A percentile compares a stretch with the other conserved stretches of the same genome.
phyloP scores from a whole-genome alignment of 2,113 vertebrate genomes.

The Muntiacus muntjak region DNA sequence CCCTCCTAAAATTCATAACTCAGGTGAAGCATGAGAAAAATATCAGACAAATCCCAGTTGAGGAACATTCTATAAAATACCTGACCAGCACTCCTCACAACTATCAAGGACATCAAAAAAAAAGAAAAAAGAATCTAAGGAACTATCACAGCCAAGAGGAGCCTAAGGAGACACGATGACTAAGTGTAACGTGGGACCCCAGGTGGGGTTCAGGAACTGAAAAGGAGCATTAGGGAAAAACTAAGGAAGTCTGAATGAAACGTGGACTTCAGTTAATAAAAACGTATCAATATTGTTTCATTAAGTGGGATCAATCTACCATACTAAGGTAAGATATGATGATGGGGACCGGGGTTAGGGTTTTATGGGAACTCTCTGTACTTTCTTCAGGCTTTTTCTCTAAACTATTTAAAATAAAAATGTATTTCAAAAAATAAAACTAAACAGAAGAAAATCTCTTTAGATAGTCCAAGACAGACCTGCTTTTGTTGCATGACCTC shows the following conservation, averaged over 20 bases:
- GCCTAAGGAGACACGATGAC: neutral
- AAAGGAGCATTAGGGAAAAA: neutral
- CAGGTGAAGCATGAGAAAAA: neutral
- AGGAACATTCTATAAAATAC: neutral
- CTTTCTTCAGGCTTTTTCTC: neutral
- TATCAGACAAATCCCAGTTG: neutral
- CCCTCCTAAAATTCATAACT: neutral
- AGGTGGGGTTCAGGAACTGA: neutral
- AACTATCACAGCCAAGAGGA: neutral
- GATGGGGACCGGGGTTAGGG: neutral
- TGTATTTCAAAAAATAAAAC: neutral
- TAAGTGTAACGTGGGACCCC: neutral
- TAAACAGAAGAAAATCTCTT: neutral
- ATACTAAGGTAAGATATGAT: neutral
- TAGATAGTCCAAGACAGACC: neutral
- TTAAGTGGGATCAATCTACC: neutral
- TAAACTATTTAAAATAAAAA: neutral
- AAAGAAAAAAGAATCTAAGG: neutral
- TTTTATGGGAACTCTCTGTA: neutral
- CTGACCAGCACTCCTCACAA: neutral
- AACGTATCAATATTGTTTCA: neutral
- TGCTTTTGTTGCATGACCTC: neutral
- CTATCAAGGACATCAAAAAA: neutral
- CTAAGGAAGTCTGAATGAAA: neutral
- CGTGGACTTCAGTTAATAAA: neutral